These are phyloP conservation scores for Caenorhabditis sp. DNA, from an alignment of 2,888 invertebrate species.

Conservation along the genomic window DNA sequence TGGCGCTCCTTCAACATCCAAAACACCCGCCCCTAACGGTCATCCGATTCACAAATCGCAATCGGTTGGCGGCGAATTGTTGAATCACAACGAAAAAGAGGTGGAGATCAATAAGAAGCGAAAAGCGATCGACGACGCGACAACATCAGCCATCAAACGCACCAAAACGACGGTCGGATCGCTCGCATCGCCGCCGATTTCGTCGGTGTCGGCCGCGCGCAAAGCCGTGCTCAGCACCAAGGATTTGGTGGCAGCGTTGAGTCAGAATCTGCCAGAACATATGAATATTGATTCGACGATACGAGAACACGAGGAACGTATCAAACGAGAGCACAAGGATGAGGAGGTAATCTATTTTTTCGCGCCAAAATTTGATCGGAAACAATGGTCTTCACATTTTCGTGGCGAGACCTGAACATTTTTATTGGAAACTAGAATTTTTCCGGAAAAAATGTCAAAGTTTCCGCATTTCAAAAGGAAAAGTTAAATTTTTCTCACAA, in stretches of 20 bases:
- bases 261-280: constrained; percentile 55
- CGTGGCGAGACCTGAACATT: too few relatives aligned
- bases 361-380: too few relatives aligned
- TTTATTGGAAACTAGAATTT: too few relatives aligned
- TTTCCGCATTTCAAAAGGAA: too few relatives aligned
- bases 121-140: constrained; percentile 38
- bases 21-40: constrained; percentile 7
- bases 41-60: constrained; percentile 51
- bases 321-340: constrained; percentile 51
- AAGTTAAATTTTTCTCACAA: too few relatives aligned
- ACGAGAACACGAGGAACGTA: constrained; percentile 48
- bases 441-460: too few relatives aligned
- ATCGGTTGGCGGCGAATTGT: constrained; percentile 51
- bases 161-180: constrained; percentile 50
- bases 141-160: constrained; percentile 37
- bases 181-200: constrained; percentile 13
- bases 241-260: constrained; percentile 61
- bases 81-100: constrained; percentile 28
- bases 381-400: too few relatives aligned
- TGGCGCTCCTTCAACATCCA: constrained; percentile 15
- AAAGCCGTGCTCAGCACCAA: constrained; percentile 48
- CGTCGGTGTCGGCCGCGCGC: constrained; percentile 45
- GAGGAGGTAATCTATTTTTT: constrained; percentile 41
- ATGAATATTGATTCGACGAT: constrained; percentile 55
- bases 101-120: constrained; percentile 47